Percentiles rank a stretch among this genome's conserved stretches.
These are phyloP conservation scores for Drosophila engyochracea DNA, from an alignment of 2,888 invertebrate genomes.

Conservation along the genomic window DNA sequence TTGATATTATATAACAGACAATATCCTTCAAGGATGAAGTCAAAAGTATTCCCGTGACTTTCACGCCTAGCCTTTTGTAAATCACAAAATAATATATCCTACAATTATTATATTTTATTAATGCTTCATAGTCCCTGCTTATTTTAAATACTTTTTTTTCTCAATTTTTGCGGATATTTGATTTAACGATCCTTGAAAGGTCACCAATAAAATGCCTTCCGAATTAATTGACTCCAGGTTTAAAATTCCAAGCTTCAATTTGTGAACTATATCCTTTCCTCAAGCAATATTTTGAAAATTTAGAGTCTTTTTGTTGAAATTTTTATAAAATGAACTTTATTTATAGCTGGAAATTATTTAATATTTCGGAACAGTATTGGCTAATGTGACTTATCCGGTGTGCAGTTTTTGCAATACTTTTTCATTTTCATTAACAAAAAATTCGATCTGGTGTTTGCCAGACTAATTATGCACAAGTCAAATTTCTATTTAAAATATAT, in stretches of 20 bases:
- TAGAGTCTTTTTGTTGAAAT: background rate
- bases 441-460: background rate
- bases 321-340: background rate
- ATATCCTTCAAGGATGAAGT: background rate
- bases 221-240: background rate
- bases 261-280: background rate
- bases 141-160: background rate
- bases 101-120: background rate
- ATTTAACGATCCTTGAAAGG: background rate
- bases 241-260: background rate
- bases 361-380: background rate
- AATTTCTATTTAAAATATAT: background rate
- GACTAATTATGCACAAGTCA: background rate
- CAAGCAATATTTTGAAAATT: background rate
- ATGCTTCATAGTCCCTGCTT: background rate
- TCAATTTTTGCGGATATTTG: background rate
- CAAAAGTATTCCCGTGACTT: background rate
- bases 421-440: background rate
- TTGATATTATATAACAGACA: background rate
- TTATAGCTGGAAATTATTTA: background rate
- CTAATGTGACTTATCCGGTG: background rate
- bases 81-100: background rate
- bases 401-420: background rate
- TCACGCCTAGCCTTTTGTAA: background rate
- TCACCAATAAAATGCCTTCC: background rate